Evolutionary conservation across 2,113 vertebrate genomes (phyloP), one percentile per base, ranked within the genome.

Genomic region (Halcyon malimbica): DNA sequence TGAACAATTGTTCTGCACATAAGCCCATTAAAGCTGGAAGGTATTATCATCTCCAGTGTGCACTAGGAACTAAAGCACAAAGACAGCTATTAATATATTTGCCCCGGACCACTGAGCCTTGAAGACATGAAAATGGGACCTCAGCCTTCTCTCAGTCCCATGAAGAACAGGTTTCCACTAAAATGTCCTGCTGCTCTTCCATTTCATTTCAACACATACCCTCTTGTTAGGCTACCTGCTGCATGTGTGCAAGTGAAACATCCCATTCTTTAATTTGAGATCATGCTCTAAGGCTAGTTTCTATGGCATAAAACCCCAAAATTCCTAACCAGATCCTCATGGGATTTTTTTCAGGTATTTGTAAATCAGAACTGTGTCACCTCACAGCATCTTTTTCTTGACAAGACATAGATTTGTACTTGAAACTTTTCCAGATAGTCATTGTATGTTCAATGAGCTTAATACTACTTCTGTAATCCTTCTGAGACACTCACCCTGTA

Each of bases 161-260:
- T 17, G 24, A 44, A 83, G 33, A 71, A 25, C 28, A 76, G 4
- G 13, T 48, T 54, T 79, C 19, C 37, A 21, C 12, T 41, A 11
- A 2, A n/a, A 16, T 4, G 14, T 39, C 23, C 17, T 60, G 23
- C n/a, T 5, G 23, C n/a, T 5, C 8, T 70, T 78, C 13, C 21
- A 23, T 50, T 83, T 83, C 14, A 39, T 6, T 46, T 41, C 29
- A 62, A 33, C 5, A 13, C 12, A 19, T 8, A n/a, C 21, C 15
- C 20, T 1, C 0, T 28, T 39, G 9, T 29, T 46, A n/a, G 44
- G 11, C 20, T 3, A 1, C 9, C 15, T 35, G 28, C 3, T 83
- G 6, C 3, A 1, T 29, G 3, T 33, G 2, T 19, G 11, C 13
- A 25, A 28, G 25, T 13, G 15, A 70, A 86, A 44, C 16, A 41